A percentile compares a stretch with the other conserved stretches of the same genome.
These are phyloP conservation scores for Drosophila kokeensis DNA, from an alignment of 2,888 invertebrate genomes.

Conservation along the genomic window DNA sequence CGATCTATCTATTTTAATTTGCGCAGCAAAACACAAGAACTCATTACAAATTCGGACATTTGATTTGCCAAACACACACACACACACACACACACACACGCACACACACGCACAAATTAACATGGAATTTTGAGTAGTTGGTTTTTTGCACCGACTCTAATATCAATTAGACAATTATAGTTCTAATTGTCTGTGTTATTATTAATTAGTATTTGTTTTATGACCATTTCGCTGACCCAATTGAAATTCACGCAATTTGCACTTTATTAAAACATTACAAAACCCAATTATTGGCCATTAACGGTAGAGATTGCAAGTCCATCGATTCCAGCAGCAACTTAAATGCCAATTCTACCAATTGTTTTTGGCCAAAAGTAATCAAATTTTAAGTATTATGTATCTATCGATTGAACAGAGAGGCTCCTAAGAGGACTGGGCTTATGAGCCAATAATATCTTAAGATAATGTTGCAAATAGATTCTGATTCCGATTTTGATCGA, in stretches of 20 bases:
- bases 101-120: not conserved
- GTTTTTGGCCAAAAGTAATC: not conserved
- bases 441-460: too few relatives aligned
- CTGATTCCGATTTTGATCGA: too few relatives aligned
- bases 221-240: not conserved
- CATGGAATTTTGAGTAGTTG: not conserved
- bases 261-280: not conserved
- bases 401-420: too few relatives aligned
- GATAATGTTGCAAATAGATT: too few relatives aligned
- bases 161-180: too few relatives aligned
- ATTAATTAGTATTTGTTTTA: not conserved
- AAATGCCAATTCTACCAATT: not conserved
- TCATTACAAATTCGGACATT: conserved; percentile 2
- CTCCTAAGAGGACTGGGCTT: too few relatives aligned
- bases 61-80: not conserved
- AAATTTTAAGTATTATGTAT: not conserved
- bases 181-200: not conserved
- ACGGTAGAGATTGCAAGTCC: not conserved
- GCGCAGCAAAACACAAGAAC: not conserved
- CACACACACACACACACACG: not conserved
- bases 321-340: not conserved
- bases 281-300: conserved; percentile 2
- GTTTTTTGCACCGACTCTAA: not conserved
- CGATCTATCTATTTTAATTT: not conserved
- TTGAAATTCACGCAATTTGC: not conserved